Percentiles rank a stretch among this genome's conserved stretches.
Conservation (phyloP, 1,140 invertebrate genomes). For the Cydia pomonella region DNA sequence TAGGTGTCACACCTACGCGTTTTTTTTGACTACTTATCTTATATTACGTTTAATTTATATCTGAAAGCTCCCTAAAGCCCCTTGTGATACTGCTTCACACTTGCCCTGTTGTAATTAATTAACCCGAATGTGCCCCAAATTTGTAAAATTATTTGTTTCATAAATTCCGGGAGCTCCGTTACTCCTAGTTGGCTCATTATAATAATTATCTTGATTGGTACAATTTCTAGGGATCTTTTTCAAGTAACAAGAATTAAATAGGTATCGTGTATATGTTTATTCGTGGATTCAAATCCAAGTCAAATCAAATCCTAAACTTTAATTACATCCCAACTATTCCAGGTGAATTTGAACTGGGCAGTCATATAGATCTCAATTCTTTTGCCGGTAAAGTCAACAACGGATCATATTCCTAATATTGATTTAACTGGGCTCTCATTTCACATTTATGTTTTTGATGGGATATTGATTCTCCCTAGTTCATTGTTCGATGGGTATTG, state of each 20-base stretch:
- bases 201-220: neutral
- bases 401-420: too few relatives aligned
- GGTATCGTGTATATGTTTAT: too few relatives aligned
- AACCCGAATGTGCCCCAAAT: neutral
- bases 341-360: too few relatives aligned
- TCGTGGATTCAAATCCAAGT: too few relatives aligned
- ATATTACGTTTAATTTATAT: neutral
- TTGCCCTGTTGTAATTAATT: neutral
- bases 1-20: neutral
- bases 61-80: neutral
- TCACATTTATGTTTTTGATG: too few relatives aligned
- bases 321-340: too few relatives aligned
- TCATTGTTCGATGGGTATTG: neutral
- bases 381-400: too few relatives aligned
- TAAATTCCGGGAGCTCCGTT: neutral
- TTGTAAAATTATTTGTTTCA: constrained; percentile 6
- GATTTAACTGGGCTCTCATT: too few relatives aligned
- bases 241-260: neutral
- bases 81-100: neutral
- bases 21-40: neutral
- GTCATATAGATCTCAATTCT: too few relatives aligned
- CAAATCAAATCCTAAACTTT: too few relatives aligned
- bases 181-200: neutral
- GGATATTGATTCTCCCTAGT: neutral
- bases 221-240: neutral